Base-by-base conservation (phyloP, 1,140 invertebrate species). In the Rhagoletis pomonella region DNA sequence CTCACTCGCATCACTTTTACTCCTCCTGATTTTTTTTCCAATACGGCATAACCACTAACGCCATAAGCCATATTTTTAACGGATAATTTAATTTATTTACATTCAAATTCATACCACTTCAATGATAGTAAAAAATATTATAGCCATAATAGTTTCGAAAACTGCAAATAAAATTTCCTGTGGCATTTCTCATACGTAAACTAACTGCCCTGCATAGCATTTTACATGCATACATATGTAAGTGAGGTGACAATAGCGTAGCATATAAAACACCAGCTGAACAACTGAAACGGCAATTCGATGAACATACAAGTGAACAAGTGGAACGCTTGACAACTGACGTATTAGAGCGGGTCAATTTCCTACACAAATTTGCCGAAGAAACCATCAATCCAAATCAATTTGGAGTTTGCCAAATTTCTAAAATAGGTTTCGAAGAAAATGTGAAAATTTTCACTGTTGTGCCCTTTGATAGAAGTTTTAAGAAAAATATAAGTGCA, bases 21-120 rank as follows among this genome's bases (percentile, higher is more conserved):
- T 55, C 50, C 5, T 55, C 5, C 10, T 55, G 10, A 10, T 55
- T 2, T 55, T 55, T 55, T 62, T 17, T 62, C 12, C 67, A 29
- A 39, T n/a, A 44, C 67, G 39, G 17, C 39, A 4, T 14, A 73
- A 73, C 67, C 67, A n/a, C 67, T 5, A 73, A 73, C 4, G 65
- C 7, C 29, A 12, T 12, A 9, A 39, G 19, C 29, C 42, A 14
- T 44, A 73, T n/a, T 73, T 47, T 47, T 14, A 17, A 44, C 14
- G 67, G 67, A 44, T 73, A 73, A 73, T 73, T 73, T 73, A 73
- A 73, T 73, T 44, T 47, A 73, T 73, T 73, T 73, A 47, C 67
- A 73, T 9, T n/a, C n/a, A 69, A 42, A 10, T 44, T 42, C 39
- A 69, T 4, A 55, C 42, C 10, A 10, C 39, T 42, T 10, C 5